Percentiles rank a stretch among this genome's conserved stretches.
Evolutionary conservation across 2,888 invertebrate genomes (phyloP).

Genomic region (Sarcophaga carnaria): DNA sequence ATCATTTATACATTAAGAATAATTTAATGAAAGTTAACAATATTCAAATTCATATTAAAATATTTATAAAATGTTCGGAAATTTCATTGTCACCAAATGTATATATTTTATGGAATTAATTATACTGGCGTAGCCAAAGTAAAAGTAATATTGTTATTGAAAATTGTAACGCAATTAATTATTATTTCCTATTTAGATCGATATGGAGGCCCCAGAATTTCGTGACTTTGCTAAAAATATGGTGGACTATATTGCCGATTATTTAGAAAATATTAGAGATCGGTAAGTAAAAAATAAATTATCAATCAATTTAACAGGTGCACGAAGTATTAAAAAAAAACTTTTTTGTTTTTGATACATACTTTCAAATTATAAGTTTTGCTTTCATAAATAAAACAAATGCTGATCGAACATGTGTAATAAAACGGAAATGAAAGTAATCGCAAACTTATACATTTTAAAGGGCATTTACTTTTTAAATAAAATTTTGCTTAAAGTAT

Average conservation of each 20-base stretch:
- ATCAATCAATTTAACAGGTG: slow-evolving; percentile 31
- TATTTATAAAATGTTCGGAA: too few relatives aligned
- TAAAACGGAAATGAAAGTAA: slow-evolving; percentile 56
- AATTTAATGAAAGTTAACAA: too few relatives aligned
- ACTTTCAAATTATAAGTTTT: slow-evolving; percentile 41
- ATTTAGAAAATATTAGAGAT: slow-evolving; percentile 96
- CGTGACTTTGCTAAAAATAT: slow-evolving; percentile 95
- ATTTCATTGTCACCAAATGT: background rate
- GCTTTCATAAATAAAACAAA: slow-evolving; percentile 11
- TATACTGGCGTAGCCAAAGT: background rate
- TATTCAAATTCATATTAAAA: too few relatives aligned
- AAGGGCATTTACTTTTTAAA: slow-evolving; percentile 43
- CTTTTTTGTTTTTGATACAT: background rate
- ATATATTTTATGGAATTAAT: background rate
- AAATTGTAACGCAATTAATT: background rate
- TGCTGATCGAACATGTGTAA: background rate
- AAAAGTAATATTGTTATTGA: background rate
- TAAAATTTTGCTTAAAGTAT: background rate
- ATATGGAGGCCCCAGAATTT: slow-evolving; percentile 92
- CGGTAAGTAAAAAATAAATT: slow-evolving; percentile 84
- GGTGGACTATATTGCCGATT: slow-evolving; percentile 96
- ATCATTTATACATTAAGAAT: too few relatives aligned
- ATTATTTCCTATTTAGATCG: slow-evolving; percentile 76
- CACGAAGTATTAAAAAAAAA: too few relatives aligned
- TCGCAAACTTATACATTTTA: slow-evolving; percentile 1